Evolutionary conservation across 1,140 invertebrate genomes (phyloP).

Genomic region (Zaprionus tsacasi): DNA sequence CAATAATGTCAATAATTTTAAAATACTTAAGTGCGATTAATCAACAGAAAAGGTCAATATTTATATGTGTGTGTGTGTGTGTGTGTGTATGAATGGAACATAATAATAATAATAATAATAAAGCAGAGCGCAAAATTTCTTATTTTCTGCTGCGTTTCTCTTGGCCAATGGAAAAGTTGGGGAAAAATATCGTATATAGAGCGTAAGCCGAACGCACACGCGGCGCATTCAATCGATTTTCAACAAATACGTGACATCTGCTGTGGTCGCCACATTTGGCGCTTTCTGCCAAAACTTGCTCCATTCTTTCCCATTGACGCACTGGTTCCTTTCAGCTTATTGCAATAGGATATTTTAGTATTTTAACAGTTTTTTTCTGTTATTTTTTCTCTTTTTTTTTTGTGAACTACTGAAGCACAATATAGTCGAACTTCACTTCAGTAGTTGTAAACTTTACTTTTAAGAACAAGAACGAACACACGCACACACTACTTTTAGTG

Average conservation of each 20-base stretch:
- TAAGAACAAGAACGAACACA: background rate
- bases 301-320: conserved; percentile 1
- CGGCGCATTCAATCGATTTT: conserved; percentile 1
- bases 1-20: conserved; percentile 2
- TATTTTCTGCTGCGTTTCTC: conserved; percentile 1
- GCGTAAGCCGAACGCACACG: background rate
- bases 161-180: background rate
- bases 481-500: background rate
- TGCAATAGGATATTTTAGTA: conserved; percentile 1
- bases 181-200: background rate
- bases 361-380: background rate
- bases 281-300: conserved; percentile 1
- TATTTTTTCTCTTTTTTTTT: background rate
- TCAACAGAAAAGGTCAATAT: conserved; percentile 8
- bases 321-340: background rate
- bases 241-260: conserved; percentile 9
- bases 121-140: conserved; percentile 4
- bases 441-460: background rate
- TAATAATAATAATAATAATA: conserved; percentile 13
- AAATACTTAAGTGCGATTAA: conserved; percentile 12
- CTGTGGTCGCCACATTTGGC: conserved; percentile 10
- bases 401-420: background rate
- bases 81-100: background rate
- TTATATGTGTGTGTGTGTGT: background rate
- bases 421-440: background rate